Evolutionary conservation across 2,113 vertebrate genomes (phyloP).

Genomic region (Jaculus jaculus): DNA sequence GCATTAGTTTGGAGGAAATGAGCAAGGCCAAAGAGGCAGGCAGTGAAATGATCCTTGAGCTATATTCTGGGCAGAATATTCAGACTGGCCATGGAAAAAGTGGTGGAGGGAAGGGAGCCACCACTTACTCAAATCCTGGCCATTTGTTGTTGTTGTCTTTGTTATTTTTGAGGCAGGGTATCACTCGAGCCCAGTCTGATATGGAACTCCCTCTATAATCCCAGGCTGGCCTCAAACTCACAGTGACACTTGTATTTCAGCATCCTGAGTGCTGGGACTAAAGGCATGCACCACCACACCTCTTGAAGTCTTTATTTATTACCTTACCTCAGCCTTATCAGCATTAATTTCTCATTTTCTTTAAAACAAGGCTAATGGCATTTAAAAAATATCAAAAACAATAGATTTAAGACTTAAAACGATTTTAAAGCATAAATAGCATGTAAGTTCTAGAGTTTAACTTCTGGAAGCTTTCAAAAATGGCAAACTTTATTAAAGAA

Average conservation of each 20-base stretch:
- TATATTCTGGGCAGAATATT: not conserved
- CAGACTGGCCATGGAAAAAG: not conserved
- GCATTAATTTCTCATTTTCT: conserved; percentile 6
- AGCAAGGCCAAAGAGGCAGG: not conserved
- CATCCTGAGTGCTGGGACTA: no score
- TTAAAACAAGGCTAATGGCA: not conserved
- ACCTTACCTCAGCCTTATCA: not conserved
- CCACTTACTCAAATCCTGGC: not conserved
- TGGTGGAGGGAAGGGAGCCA: not conserved
- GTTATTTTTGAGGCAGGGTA: not conserved
- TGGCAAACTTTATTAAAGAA: not conserved
- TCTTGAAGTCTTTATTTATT: no score
- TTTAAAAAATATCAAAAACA: not conserved
- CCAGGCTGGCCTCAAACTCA: no score
- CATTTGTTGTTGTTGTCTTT: no score
- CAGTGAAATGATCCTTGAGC: not conserved
- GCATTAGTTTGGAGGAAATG: not conserved
- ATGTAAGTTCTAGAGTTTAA: conserved; percentile 20
- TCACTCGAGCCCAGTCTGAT: no score
- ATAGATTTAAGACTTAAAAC: not conserved
- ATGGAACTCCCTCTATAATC: no score
- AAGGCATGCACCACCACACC: no score
- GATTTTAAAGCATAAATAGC: conserved; percentile 3
- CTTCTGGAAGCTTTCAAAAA: conserved; percentile 25
- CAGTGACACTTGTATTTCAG: no score